These are phyloP conservation scores for Psittacula echo DNA, from an alignment of 2,797 vertebrate species.

Conservation along the genomic window DNA sequence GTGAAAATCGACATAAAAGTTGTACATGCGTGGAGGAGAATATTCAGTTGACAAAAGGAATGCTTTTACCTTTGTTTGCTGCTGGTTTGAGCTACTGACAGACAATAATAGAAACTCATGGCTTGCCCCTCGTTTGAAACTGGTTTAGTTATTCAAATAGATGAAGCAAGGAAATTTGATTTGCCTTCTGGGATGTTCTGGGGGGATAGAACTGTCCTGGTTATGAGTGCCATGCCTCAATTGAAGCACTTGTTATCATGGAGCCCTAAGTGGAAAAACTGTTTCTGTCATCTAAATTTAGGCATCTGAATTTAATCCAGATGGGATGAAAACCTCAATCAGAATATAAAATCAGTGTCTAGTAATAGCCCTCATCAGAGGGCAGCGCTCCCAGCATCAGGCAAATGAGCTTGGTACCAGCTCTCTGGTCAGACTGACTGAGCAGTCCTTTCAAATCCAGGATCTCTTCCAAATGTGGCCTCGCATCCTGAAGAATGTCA, in stretches of 20 bases:
- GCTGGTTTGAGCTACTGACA: neutral
- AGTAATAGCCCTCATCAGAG: neutral
- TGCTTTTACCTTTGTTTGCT: neutral
- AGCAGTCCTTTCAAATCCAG: neutral
- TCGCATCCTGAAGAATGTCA: neutral
- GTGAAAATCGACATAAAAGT: constrained; percentile 40
- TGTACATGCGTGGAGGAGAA: neutral
- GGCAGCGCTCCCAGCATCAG: accelerated
- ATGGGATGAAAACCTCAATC: neutral
- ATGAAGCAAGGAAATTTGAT: neutral
- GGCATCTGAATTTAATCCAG: neutral
- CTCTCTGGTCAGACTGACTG: neutral
- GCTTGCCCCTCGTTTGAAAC: constrained; percentile 40
- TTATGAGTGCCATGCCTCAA: neutral
- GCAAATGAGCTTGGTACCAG: neutral
- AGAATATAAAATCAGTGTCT: neutral
- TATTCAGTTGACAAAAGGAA: neutral
- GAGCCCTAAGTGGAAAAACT: neutral
- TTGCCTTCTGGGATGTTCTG: constrained; percentile 37
- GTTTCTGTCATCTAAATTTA: neutral
- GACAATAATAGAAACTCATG: constrained; percentile 13
- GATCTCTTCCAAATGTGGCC: neutral
- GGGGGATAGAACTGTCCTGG: neutral
- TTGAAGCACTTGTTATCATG: neutral
- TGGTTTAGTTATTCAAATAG: constrained; percentile 53